Conservation (phyloP, 2,888 invertebrate genomes). For the Pherbina coryleti region DNA sequence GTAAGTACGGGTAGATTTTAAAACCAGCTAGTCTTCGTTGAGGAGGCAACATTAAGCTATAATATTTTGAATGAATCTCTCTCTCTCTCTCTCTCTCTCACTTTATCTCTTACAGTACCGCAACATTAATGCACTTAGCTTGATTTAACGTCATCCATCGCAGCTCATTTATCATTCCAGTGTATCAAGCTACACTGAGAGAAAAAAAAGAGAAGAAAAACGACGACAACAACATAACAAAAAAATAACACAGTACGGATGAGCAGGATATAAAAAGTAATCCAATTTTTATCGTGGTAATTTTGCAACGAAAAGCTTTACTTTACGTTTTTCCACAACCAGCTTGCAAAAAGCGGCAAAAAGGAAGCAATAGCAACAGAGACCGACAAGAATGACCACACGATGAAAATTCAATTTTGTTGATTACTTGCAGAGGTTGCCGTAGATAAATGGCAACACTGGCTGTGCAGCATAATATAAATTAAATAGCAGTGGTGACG, state of each 20-base stretch:
- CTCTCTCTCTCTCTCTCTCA: background rate
- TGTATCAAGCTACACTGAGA: conserved; percentile 40
- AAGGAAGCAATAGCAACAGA: conserved; percentile 34
- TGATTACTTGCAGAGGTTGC: conserved; percentile 64
- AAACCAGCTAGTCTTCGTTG: background rate
- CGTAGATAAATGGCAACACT: conserved; percentile 57
- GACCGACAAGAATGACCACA: conserved; percentile 55
- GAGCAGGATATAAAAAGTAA: conserved; percentile 58
- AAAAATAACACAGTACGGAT: background rate
- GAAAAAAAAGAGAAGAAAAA: background rate
- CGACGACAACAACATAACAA: background rate
- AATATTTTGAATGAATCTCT: background rate
- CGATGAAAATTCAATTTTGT: conserved; percentile 67
- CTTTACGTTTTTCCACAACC: background rate
- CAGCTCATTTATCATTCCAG: conserved; percentile 66
- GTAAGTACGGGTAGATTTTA: background rate
- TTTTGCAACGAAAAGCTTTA: conserved; percentile 58
- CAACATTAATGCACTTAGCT: conserved; percentile 66
- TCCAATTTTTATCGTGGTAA: conserved; percentile 68
- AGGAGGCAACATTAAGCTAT: background rate
- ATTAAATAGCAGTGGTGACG: conserved; percentile 38
- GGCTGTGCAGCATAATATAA: conserved; percentile 45
- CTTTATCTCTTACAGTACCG: conserved; percentile 35
- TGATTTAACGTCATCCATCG: conserved; percentile 67
- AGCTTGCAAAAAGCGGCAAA: conserved; percentile 38